Conservation (phyloP, 30 jellyfish, hydroid and myxozoan genomes). For the Pelagia noctiluca region DNA sequence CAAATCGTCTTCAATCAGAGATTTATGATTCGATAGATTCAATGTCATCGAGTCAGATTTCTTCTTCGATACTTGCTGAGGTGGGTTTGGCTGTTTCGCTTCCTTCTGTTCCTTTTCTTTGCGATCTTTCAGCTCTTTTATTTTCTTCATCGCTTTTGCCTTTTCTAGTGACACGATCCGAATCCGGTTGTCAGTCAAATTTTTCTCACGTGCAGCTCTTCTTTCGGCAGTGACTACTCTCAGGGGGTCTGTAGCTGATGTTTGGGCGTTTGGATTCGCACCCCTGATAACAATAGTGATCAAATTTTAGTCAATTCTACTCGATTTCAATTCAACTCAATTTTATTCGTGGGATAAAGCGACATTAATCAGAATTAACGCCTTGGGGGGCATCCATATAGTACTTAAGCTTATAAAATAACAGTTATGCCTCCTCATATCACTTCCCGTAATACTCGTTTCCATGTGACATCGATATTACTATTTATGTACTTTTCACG, state of each 20-base stretch:
- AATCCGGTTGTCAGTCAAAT: conserved; percentile 63
- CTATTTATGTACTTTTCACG: no score
- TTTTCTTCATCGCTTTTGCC: conserved; percentile 89
- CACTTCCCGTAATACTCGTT: no score
- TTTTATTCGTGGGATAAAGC: no score
- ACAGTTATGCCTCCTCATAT: no score
- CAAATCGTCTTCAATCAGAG: conserved; percentile 35
- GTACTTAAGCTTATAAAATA: no score
- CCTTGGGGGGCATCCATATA: no score
- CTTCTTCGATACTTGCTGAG: conserved; percentile 1
- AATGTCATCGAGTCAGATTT: conserved; percentile 7
- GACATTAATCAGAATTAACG: no score
- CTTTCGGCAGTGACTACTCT: conserved; percentile 65
- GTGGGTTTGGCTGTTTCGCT: conserved; percentile 6
- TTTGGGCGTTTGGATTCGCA: conserved; percentile 87
- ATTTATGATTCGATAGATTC: background rate
- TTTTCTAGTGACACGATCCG: conserved; percentile 81
- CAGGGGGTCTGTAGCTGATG: conserved; percentile 78
- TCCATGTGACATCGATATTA: no score
- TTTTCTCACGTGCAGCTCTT: conserved; percentile 45
- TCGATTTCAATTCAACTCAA: no score
- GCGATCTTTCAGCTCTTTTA: conserved; percentile 73
- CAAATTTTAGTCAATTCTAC: background rate
- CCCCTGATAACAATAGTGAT: conserved; percentile 61
- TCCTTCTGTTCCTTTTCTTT: conserved; percentile 43